Conservation (phyloP, 2,797 vertebrate genomes). For the Antrozous pallidus region DNA sequence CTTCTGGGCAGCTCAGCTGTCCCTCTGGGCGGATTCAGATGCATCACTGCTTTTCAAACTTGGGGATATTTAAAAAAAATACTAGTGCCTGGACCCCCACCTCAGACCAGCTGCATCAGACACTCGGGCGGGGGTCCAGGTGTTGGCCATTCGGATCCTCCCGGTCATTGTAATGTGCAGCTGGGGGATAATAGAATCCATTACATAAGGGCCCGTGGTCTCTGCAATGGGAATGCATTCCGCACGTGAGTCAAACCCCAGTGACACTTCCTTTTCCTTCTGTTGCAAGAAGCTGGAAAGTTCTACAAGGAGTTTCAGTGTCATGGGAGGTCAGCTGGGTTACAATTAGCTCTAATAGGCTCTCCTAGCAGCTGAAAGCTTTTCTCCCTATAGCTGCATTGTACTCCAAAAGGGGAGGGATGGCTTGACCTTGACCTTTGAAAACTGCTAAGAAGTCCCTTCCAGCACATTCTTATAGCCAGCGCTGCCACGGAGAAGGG, state of each 20-base stretch:
- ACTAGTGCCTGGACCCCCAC: neutral
- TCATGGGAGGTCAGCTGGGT: slow-evolving; percentile 67
- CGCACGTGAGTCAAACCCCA: neutral
- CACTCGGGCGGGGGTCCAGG: no score
- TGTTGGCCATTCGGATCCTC: neutral
- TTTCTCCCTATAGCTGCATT: slow-evolving; percentile 49
- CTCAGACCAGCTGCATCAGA: neutral
- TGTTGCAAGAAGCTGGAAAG: slow-evolving; percentile 64
- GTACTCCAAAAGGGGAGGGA: slow-evolving; percentile 57
- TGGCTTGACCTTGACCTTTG: slow-evolving; percentile 71
- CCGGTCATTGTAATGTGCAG: neutral
- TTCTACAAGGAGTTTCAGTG: slow-evolving; percentile 64
- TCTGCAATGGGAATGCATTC: neutral
- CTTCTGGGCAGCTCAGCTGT: neutral
- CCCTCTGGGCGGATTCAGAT: neutral
- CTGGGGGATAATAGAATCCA: neutral
- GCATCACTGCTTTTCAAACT: neutral
- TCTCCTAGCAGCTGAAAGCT: slow-evolving; percentile 60
- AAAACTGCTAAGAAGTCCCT: slow-evolving; percentile 69
- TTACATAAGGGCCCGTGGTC: neutral
- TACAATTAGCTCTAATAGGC: slow-evolving; percentile 73
- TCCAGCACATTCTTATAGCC: slow-evolving; percentile 32
- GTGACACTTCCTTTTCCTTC: neutral
- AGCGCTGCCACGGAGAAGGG: slow-evolving; percentile 22
- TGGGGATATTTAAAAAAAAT: neutral